Percentiles rank a stretch among this genome's conserved stretches.
Conservation (phyloP, 2,797 vertebrate genomes). For the Merluccius polli region DNA sequence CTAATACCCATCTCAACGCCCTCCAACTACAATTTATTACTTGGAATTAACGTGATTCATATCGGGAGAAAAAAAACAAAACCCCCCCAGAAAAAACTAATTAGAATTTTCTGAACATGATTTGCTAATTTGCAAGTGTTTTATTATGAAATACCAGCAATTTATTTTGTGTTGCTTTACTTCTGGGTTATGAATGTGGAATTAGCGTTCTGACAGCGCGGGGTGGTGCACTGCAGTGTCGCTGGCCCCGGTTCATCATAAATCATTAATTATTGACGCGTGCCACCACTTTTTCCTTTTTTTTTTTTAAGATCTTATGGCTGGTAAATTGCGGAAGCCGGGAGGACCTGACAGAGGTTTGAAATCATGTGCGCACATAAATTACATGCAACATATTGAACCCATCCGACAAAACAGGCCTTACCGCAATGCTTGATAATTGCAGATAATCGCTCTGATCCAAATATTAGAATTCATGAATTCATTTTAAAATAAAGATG, state of each 20-base stretch:
- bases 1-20: too few species aligned
- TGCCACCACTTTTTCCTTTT: conserved; percentile 49
- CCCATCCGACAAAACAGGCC: conserved; percentile 20
- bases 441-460: conserved; percentile 30
- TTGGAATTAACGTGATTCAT: conserved; percentile 39
- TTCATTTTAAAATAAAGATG: neutral
- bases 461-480: conserved; percentile 30
- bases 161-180: conserved; percentile 73
- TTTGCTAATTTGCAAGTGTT: conserved; percentile 60
- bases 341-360: conserved; percentile 44
- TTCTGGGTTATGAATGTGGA: conserved; percentile 66
- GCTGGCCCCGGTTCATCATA: conserved; percentile 26
- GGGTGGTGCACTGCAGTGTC: conserved; percentile 63
- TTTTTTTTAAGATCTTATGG: conserved; percentile 36
- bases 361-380: conserved; percentile 47
- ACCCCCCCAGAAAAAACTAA: conserved; percentile 50
- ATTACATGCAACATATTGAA: conserved; percentile 32
- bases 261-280: conserved; percentile 65
- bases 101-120: conserved; percentile 2
- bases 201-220: conserved; percentile 64
- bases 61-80: conserved; percentile 59
- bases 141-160: conserved; percentile 65
- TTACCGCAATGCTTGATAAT: conserved; percentile 23
- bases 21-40: conserved; percentile 26
- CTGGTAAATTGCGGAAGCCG: conserved; percentile 52